Conservation (phyloP, 1,140 invertebrate species). For the Aphaenogaster floridana region DNA sequence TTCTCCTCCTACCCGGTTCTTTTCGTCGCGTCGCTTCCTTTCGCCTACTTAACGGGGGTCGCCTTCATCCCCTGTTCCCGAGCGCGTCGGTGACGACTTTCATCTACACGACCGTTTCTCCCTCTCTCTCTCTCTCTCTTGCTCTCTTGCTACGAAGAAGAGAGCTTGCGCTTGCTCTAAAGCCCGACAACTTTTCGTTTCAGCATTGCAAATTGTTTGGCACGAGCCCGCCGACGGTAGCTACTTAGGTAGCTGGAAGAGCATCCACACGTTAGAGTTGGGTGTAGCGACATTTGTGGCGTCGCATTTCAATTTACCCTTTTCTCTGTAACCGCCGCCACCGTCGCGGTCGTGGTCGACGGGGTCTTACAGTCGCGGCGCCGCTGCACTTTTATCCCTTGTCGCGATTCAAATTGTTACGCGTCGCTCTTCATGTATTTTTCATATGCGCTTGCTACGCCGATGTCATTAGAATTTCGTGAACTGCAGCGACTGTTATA, state of each 20-base stretch:
- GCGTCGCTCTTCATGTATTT: slow-evolving; percentile 49
- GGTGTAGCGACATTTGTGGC: slow-evolving; percentile 58
- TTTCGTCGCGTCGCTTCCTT: slow-evolving; percentile 26
- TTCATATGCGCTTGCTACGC: slow-evolving; percentile 26
- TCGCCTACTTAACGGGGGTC: slow-evolving; percentile 44
- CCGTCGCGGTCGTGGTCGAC: background rate
- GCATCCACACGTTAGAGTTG: slow-evolving; percentile 49
- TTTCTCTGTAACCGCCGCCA: slow-evolving; percentile 57
- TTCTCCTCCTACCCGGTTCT: background rate
- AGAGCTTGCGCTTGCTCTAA: slow-evolving; percentile 46
- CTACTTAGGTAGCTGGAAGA: slow-evolving; percentile 61
- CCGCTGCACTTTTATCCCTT: slow-evolving; percentile 41
- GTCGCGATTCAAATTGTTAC: slow-evolving; percentile 35
- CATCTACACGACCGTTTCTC: slow-evolving; percentile 1
- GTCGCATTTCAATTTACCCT: slow-evolving; percentile 78
- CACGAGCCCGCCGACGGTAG: slow-evolving; percentile 75
- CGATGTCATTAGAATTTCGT: background rate
- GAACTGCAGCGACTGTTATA: too few relatives aligned
- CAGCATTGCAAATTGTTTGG: slow-evolving; percentile 85
- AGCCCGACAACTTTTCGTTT: slow-evolving; percentile 83
- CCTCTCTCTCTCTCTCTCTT: background rate
- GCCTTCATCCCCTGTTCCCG: background rate
- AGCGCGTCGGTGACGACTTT: slow-evolving; percentile 39
- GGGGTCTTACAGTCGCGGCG: background rate
- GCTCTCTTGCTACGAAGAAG: slow-evolving; percentile 31